Evolutionary conservation across 2,113 vertebrate species (phyloP), one percentile per base, ranked within the genome.

Genomic region (Toxotes jaculatrix): DNA sequence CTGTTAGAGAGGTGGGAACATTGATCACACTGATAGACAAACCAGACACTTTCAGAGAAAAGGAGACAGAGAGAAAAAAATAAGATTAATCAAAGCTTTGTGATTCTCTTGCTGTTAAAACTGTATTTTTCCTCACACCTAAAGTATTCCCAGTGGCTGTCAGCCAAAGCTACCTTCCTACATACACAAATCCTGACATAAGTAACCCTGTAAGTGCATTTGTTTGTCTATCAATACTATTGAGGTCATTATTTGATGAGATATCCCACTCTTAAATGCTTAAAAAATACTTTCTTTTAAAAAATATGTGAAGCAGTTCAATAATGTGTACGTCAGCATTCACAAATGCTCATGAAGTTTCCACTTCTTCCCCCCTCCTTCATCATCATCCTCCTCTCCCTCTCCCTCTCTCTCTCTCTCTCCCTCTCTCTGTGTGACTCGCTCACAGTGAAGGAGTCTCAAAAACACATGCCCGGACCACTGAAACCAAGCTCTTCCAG

Each of bases 401-500:
- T 82, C 82, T 57, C 17, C 16, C 49, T 65, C 55, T 36, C 61
- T 53, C 53, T 61, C 38, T 70, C 78, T 65, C 47, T 43, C 61
- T 60, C 55, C 57, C 38, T 67, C 78, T 75, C 67, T 72, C 19
- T 61, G 57, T 78, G 74, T 55, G 57, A 36, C 61, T 73, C 49
- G 77, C 59, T 73, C 82, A 53, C 32, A 76, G 74, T 85, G 70
- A 38, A 88, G 77, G 75, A 88, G 69, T 76, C 83, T 91, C 76
- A 91, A 66, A 90, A 92, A 88, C 92, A 92, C 88, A 90, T 84
- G 89, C 85, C 67, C 64, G 78, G 65, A 88, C 82, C 67, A 82
- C 43, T 93, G 89, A 92, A 94, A 88, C 87, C 63, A 57, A 91
- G 89, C 88, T 91, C 91, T 92, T 90, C 87, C 87, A 95, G 85